phyloP scores from a whole-genome alignment of 2,888 invertebrate genomes.

The Platycnemis pennipes region DNA sequence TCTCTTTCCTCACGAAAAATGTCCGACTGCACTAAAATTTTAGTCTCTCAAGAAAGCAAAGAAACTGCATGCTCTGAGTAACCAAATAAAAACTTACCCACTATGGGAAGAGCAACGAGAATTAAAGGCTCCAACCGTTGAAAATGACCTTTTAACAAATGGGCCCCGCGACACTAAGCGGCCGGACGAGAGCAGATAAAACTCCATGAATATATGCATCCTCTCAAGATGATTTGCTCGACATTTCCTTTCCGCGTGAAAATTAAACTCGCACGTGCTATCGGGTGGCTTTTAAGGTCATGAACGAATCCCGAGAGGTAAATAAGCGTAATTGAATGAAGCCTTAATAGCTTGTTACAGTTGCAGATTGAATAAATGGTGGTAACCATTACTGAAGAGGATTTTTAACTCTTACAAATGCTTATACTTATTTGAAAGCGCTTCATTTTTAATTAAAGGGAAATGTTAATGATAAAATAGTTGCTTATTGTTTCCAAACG shows the following conservation, averaged over 20 bases:
- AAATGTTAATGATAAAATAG: too few species aligned
- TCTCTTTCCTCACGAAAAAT: too few species aligned
- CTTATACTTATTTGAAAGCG: not conserved
- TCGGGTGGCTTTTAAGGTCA: not conserved
- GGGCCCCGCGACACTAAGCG: not conserved
- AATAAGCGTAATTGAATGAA: not conserved
- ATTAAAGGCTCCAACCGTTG: not conserved
- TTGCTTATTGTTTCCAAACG: too few species aligned
- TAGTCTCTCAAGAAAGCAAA: too few species aligned
- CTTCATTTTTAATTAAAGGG: not conserved
- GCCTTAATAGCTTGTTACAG: not conserved
- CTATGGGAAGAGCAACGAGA: not conserved
- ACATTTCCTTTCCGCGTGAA: slow-evolving; percentile 1
- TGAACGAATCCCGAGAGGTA: not conserved
- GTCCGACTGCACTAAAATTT: too few species aligned
- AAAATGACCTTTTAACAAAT: not conserved
- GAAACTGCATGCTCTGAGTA: too few species aligned
- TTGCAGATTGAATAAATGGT: not conserved
- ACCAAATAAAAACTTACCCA: not conserved
- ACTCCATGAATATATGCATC: not conserved
- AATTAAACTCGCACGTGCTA: not conserved
- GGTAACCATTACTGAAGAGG: not conserved
- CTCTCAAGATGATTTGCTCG: not conserved
- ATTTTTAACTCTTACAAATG: not conserved
- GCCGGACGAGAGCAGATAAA: not conserved